A percentile compares a stretch with the other conserved stretches of the same genome.
These are phyloP conservation scores for Herpailurus yagouaroundi DNA, from an alignment of 2,113 vertebrate species.

Conservation along the genomic window DNA sequence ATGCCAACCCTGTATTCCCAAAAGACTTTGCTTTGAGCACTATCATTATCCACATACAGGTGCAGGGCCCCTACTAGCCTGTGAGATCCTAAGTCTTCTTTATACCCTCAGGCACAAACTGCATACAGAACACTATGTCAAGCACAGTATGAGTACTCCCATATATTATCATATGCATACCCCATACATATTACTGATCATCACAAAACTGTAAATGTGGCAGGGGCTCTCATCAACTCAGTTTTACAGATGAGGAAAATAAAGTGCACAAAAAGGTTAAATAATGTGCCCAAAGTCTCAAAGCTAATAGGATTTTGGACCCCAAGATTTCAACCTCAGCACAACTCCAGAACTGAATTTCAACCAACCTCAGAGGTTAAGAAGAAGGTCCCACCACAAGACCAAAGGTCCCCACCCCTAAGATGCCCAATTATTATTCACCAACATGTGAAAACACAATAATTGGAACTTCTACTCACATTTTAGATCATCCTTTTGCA, in stretches of 20 bases:
- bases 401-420: neutral
- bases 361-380: neutral
- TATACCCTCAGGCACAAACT: neutral
- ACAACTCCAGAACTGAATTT: conserved; percentile 35
- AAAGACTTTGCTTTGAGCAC: neutral
- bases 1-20: neutral
- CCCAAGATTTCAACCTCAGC: neutral
- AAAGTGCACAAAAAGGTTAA: conserved; percentile 7
- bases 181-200: neutral
- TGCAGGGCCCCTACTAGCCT: neutral
- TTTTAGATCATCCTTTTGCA: conserved; percentile 38
- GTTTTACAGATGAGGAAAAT: conserved; percentile 47
- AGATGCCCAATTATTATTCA: neutral
- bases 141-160: neutral
- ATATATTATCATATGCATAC: neutral
- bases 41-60: neutral
- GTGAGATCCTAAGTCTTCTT: neutral
- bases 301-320: neutral
- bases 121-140: neutral
- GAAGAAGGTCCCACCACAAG: neutral
- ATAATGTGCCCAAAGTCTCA: neutral
- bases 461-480: neutral
- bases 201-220: neutral
- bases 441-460: neutral
- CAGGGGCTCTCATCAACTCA: neutral